Evolutionary conservation across 1,140 invertebrate species (phyloP).

Genomic region (Magallana ariakensis): DNA sequence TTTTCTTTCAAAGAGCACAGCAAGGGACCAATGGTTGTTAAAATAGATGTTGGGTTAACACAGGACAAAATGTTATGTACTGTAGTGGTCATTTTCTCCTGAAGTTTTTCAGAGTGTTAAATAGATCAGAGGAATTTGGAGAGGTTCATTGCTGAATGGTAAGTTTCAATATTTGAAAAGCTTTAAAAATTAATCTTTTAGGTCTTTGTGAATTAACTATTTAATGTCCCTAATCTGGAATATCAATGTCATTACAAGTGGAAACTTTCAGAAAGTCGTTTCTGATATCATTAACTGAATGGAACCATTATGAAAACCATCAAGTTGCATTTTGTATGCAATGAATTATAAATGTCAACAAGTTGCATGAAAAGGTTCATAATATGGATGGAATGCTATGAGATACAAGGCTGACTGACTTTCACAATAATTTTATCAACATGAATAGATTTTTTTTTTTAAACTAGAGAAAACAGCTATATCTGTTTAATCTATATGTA

Average conservation of each 20-base stretch:
- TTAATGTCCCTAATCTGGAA: constrained; percentile 8
- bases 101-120: not conserved
- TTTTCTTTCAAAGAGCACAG: constrained; percentile 36
- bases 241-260: not conserved
- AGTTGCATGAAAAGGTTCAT: not conserved
- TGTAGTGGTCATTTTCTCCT: constrained; percentile 18
- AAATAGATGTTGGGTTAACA: constrained; percentile 32
- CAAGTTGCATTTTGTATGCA: not conserved
- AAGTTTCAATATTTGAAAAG: constrained; percentile 29
- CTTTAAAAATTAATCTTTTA: constrained; percentile 1
- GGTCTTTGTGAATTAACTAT: constrained; percentile 12
- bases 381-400: not conserved
- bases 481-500: too few relatives aligned
- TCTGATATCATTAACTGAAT: not conserved
- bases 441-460: too few relatives aligned
- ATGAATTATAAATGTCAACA: not conserved
- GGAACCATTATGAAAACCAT: not conserved
- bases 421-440: not conserved
- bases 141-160: constrained; percentile 8
- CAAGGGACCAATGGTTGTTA: constrained; percentile 10
- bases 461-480: too few relatives aligned
- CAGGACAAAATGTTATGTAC: constrained; percentile 15
- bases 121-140: not conserved
- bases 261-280: not conserved
- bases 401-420: not conserved